Conservation (phyloP, 2,113 vertebrate species). For the Phoxinus phoxinus region DNA sequence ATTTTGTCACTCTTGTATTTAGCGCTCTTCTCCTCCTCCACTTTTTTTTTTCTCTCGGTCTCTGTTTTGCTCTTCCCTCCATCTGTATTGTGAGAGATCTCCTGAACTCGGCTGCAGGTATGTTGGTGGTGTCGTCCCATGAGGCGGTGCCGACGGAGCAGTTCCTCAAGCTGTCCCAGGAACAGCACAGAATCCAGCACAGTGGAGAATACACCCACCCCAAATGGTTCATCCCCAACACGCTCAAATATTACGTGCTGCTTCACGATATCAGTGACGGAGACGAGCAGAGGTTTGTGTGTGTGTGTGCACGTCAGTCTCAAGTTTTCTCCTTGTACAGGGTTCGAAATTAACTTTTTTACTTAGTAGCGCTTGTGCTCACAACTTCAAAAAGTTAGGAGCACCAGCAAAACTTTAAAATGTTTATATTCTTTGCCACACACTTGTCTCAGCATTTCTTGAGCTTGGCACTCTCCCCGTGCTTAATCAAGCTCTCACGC, state of each 20-base stretch:
- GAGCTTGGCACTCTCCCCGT: no score
- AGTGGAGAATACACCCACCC: constrained; percentile 90
- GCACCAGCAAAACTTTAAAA: no score
- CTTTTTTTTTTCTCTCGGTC: neutral
- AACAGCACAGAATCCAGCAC: constrained; percentile 96
- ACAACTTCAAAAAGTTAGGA: no score
- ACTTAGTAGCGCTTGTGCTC: no score
- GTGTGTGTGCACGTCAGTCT: neutral
- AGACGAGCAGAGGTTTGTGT: constrained; percentile 87
- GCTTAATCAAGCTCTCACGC: no score
- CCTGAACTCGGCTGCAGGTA: constrained; percentile 76
- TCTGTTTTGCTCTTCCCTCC: constrained; percentile 60
- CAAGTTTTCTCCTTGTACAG: neutral
- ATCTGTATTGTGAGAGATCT: constrained; percentile 17
- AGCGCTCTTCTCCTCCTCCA: neutral
- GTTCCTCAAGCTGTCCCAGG: constrained; percentile 94
- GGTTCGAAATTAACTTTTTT: no score
- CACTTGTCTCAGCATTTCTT: no score
- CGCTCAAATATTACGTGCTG: constrained; percentile 95
- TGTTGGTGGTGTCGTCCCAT: constrained; percentile 93
- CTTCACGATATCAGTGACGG: constrained; percentile 90
- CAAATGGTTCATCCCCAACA: constrained; percentile 99
- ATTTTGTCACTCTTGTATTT: neutral
- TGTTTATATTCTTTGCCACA: no score
- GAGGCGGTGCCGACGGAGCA: constrained; percentile 91